Percentiles rank a stretch among this genome's conserved stretches.
These are phyloP conservation scores for Alexandromys fortis DNA, from an alignment of 2,113 vertebrate genomes.

Conservation along the genomic window DNA sequence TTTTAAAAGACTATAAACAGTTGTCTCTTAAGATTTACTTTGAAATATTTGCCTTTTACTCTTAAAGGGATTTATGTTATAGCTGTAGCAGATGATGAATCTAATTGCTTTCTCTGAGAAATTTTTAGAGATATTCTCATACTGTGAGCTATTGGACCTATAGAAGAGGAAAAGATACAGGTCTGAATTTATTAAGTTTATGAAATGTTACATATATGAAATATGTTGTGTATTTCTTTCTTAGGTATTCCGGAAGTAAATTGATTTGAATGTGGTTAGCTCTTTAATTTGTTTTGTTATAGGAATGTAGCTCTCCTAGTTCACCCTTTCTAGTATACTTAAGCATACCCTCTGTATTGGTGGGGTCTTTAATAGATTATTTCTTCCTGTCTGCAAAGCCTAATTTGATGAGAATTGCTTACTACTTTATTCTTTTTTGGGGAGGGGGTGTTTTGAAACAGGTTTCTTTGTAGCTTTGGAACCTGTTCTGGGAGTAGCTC, in stretches of 20 bases:
- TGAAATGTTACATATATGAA: constrained; percentile 14
- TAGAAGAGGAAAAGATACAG: constrained; percentile 36
- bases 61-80: constrained; percentile 45
- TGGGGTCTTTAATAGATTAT: neutral
- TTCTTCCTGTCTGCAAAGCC: constrained; percentile 24
- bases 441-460: too few species aligned
- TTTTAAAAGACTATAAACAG: constrained; percentile 42
- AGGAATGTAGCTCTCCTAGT: neutral
- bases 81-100: neutral
- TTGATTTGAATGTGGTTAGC: neutral
- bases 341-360: neutral
- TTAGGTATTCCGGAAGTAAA: constrained; percentile 32
- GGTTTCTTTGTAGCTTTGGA: too few species aligned
- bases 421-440: neutral
- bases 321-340: neutral
- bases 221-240: neutral
- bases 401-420: constrained; percentile 20
- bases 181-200: constrained; percentile 49
- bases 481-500: too few species aligned
- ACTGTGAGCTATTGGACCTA: neutral
- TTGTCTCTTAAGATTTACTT: constrained; percentile 36
- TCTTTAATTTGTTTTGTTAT: constrained; percentile 24
- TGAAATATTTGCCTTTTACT: constrained; percentile 59
- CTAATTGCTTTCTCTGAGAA: constrained; percentile 34
- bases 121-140: constrained; percentile 39